Base-by-base conservation (phyloP, 2,113 vertebrate species). In the Falco punctatus region DNA sequence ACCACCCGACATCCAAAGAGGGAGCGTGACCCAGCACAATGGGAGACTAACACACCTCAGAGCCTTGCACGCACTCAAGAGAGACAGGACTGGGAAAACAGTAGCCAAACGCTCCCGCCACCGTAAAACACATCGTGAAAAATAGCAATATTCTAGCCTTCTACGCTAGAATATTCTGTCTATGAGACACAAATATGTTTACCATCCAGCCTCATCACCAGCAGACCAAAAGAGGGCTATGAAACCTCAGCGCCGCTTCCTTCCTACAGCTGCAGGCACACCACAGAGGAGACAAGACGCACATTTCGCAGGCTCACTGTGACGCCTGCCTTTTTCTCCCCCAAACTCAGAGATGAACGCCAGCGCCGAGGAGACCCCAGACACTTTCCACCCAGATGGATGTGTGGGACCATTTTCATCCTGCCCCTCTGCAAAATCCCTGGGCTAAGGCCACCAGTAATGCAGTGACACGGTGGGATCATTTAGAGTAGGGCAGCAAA, bases 11-110 rank as follows among this genome's bases (percentile, higher is more conserved):
- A 21, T 7, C 33, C 61, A 28, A 46, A 46, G 35, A 15, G 13
- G 1, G 2, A 1, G 11, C 4, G 11, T 14, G 42, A n/a, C 28
- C 65, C 74, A 38, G 33, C 6, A 1, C 22, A 13, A 28, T 6
- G 8, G 15, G 24, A 55, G 13, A 18, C 21, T 18, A 2, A 40
- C 11, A 21, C 10, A 11, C 10, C 49, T 67, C 42, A 11, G 22
- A 27, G 54, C n/a, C 27, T 58, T 7, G 21, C 10, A 21, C 1
- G 5, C 14, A 5, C 28, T 48, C 20, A 8, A 21, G 38, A 46
- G 26, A 32, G 27, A 16, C 13, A 4, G 33, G 13, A 40, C 33
- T 17, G 8, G 13, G 49, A 62, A 78, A 84, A 21, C 24, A 2
- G 27, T 2, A 58, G 32, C 51, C 51, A 57, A 64, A 78, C 10